phyloP scores from a whole-genome alignment of 2,113 vertebrate species.

The Mustela lutreola region DNA sequence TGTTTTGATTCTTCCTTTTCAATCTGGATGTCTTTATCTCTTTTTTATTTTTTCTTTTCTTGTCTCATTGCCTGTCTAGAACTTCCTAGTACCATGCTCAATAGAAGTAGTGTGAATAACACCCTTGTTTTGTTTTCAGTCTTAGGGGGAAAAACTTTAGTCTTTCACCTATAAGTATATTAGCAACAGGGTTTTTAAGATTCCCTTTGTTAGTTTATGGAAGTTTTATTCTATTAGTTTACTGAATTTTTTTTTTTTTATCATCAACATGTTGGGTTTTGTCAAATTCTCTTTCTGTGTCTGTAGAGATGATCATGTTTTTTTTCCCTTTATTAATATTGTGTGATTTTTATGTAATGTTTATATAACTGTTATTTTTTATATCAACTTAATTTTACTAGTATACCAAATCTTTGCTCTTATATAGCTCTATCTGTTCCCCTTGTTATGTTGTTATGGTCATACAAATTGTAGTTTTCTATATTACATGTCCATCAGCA shows the following conservation, averaged over 20 bases:
- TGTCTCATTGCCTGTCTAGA: neutral
- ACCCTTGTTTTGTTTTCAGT: neutral
- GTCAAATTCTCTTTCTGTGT: neutral
- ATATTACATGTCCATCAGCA: neutral
- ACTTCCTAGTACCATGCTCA: neutral
- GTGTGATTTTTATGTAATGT: neutral
- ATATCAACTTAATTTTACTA: neutral
- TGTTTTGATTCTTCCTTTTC: neutral
- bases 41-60: neutral
- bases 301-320: neutral
- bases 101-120: neutral
- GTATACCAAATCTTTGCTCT: neutral
- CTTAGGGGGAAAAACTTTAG: neutral
- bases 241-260: neutral
- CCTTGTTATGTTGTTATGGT: neutral
- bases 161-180: neutral
- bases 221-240: neutral
- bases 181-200: neutral
- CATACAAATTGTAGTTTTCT: neutral
- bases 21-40: neutral
- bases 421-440: neutral
- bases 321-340: neutral
- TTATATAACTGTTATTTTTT: neutral
- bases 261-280: neutral
- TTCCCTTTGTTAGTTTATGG: neutral